Conservation (phyloP, 2,888 invertebrate genomes). For the Zaprionus obscuricornis region DNA sequence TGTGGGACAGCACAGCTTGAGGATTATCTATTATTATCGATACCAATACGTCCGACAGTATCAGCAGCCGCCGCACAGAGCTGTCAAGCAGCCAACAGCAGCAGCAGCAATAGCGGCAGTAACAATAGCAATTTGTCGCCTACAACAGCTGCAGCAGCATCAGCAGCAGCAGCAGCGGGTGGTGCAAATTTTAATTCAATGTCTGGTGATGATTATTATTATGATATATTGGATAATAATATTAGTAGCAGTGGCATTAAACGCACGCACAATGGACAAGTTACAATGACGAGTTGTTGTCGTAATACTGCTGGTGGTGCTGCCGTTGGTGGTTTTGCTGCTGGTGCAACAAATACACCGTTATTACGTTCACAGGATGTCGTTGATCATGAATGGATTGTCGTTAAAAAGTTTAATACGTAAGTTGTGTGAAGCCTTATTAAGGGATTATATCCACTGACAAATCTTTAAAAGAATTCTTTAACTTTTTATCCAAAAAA, state of each 20-base stretch:
- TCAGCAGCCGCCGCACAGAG: conserved; percentile 41
- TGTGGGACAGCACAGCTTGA: conserved; percentile 97
- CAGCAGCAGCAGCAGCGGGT: no score
- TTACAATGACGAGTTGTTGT: conserved; percentile 74
- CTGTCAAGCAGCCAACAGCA: conserved; percentile 32
- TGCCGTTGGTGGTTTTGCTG: not conserved
- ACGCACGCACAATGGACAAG: conserved; percentile 57
- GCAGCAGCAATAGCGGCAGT: not conserved
- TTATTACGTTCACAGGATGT: conserved; percentile 47
- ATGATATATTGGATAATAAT: conserved; percentile 81
- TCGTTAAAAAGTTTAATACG: conserved; percentile 87
- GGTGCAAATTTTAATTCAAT: no score
- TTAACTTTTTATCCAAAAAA: no score
- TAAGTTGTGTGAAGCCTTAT: conserved; percentile 71
- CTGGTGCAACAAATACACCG: conserved; percentile 57
- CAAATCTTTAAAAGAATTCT: no score
- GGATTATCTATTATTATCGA: conserved; percentile 91
- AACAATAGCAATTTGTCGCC: no score
- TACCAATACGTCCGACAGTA: conserved; percentile 85
- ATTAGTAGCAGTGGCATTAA: conserved; percentile 33
- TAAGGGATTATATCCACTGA: no score
- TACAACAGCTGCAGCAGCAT: not conserved
- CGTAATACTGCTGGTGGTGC: conserved; percentile 36
- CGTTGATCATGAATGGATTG: conserved; percentile 85
- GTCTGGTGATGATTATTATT: conserved; percentile 75